phyloP scores from a whole-genome alignment of 2,888 invertebrate species.

The Steinernema scapterisci region DNA sequence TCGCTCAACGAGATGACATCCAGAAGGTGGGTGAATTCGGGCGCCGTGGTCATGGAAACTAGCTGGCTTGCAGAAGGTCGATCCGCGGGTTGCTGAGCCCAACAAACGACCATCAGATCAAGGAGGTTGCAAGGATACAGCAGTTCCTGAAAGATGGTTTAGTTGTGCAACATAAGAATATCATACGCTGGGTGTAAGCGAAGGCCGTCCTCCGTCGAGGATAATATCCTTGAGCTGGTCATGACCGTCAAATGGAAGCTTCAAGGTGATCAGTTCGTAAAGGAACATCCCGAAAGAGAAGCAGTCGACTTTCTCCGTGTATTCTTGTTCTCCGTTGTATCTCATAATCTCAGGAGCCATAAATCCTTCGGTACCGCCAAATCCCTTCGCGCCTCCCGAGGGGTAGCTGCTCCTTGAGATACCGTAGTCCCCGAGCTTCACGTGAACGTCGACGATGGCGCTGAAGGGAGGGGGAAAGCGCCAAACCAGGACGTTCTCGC shows the following conservation, averaged over 20 bases:
- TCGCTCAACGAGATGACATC: conserved; percentile 78
- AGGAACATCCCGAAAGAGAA: conserved; percentile 99
- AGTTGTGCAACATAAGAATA: background rate
- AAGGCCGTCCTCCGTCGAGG: conserved; percentile 88
- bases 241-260: conserved; percentile 92
- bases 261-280: conserved; percentile 88
- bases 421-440: conserved; percentile 94
- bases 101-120: conserved; percentile 93
- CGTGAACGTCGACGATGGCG: conserved; percentile 68
- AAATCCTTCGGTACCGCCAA: conserved; percentile 97
- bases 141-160: conserved; percentile 66
- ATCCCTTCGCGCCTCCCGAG: conserved; percentile 74
- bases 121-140: conserved; percentile 76
- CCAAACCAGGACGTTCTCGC: conserved; percentile 98
- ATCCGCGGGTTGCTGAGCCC: conserved; percentile 81
- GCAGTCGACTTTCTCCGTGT: conserved; percentile 97
- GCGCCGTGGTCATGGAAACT: conserved; percentile 86
- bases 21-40: conserved; percentile 78
- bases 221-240: conserved; percentile 96
- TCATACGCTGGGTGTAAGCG: conserved; percentile 80
- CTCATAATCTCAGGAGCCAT: conserved; percentile 99
- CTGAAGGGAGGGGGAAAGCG: conserved; percentile 81
- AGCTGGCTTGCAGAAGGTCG: conserved; percentile 92
- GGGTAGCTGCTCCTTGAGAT: conserved; percentile 66
- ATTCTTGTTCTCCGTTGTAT: conserved; percentile 97